phyloP scores from a whole-genome alignment of 2,113 vertebrate genomes.

The Sinocyclocheilus maitianheensis region DNA sequence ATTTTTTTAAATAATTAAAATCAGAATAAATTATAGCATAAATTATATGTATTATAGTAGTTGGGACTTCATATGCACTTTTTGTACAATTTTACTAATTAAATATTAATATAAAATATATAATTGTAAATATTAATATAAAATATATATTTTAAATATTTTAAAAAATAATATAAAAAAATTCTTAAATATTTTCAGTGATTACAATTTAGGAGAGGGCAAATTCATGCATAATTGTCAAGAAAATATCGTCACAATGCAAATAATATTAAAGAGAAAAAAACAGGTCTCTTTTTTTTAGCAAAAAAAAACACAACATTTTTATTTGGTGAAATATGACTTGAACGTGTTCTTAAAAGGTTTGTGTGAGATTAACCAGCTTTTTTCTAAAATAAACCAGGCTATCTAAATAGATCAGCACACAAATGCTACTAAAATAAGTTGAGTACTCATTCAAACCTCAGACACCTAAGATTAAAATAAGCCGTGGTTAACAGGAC shows the following conservation, averaged over 20 bases:
- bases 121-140: neutral
- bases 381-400: neutral
- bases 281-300: neutral
- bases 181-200: neutral
- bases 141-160: too few relatives aligned
- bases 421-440: neutral
- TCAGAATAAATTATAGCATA: neutral
- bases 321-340: neutral
- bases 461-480: constrained; percentile 26
- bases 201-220: neutral
- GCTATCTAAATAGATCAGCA: too few relatives aligned
- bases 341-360: neutral
- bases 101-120: too few relatives aligned
- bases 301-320: too few relatives aligned
- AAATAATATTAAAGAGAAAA: neutral
- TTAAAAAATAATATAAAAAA: too few relatives aligned
- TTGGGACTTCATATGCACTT: neutral
- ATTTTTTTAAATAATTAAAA: neutral
- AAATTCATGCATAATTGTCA: neutral
- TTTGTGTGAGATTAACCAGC: neutral
- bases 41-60: neutral
- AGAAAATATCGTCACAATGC: neutral
- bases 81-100: too few relatives aligned
- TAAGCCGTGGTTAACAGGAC: constrained; percentile 56
- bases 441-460: neutral